Evolutionary conservation across 2,888 invertebrate genomes (phyloP).

Genomic region (Tenthredo amoena): DNA sequence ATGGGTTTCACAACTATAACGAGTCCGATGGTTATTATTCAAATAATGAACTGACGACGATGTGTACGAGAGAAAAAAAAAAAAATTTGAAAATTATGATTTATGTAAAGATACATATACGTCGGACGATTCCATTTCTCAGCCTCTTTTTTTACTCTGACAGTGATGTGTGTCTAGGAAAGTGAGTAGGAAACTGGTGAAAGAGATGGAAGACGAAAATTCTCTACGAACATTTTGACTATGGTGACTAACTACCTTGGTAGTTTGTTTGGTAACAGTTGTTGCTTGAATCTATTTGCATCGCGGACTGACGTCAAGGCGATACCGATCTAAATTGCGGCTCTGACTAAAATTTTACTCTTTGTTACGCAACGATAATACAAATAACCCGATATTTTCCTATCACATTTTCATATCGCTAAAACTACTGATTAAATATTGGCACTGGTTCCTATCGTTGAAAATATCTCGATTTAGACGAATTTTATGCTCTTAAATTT

Average conservation of each 20-base stretch:
- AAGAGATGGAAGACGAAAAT: constrained; percentile 10
- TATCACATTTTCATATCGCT: constrained; percentile 13
- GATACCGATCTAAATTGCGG: constrained; percentile 33
- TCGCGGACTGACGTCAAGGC: constrained; percentile 17
- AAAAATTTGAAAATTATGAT: background rate
- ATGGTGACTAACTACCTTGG: constrained; percentile 21
- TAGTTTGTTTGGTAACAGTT: constrained; percentile 27
- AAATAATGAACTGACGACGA: background rate
- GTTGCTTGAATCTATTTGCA: constrained; percentile 33
- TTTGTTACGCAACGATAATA: constrained; percentile 12
- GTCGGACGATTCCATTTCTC: background rate
- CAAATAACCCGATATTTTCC: background rate
- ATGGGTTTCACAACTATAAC: background rate
- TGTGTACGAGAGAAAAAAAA: background rate
- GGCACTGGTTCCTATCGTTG: background rate
- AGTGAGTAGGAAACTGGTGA: background rate
- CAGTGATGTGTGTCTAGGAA: constrained; percentile 14
- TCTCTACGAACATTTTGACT: background rate
- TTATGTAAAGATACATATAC: background rate
- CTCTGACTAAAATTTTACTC: background rate
- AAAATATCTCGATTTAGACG: background rate
- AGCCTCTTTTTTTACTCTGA: background rate
- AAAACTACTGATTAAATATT: background rate
- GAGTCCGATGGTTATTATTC: background rate
- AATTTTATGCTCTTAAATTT: background rate